These are phyloP conservation scores for Scartelaos histophorus DNA, from an alignment of 2,113 vertebrate species.

Conservation along the genomic window DNA sequence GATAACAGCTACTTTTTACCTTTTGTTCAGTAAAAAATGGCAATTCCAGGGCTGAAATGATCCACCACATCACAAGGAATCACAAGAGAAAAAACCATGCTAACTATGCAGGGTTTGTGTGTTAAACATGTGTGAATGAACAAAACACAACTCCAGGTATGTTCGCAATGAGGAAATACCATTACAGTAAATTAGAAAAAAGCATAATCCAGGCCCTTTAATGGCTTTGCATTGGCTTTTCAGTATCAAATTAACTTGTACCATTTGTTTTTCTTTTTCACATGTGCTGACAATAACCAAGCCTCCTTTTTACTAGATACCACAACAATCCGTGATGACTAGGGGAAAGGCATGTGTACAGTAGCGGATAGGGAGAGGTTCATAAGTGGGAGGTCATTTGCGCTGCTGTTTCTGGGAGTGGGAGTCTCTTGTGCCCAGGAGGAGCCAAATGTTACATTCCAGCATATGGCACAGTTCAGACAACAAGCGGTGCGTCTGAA, in stretches of 20 bases:
- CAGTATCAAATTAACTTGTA: neutral
- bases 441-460: constrained; percentile 57
- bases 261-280: neutral
- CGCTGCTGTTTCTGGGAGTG: constrained; percentile 25
- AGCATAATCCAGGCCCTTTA: neutral
- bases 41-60: too few relatives aligned
- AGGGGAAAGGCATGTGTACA: constrained; percentile 19
- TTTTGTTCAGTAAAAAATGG: too few relatives aligned
- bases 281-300: constrained; percentile 13
- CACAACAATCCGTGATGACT: constrained; percentile 11
- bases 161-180: too few relatives aligned
- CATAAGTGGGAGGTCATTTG: constrained; percentile 40
- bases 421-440: constrained; percentile 33
- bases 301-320: constrained; percentile 31
- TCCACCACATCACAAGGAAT: too few relatives aligned
- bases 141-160: too few relatives aligned
- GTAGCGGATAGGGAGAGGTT: constrained; percentile 12
- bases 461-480: constrained; percentile 65
- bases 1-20: too few relatives aligned
- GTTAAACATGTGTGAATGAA: too few relatives aligned
- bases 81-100: too few relatives aligned
- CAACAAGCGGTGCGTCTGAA: constrained; percentile 59
- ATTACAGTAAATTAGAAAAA: too few relatives aligned
- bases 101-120: too few relatives aligned
- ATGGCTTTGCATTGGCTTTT: neutral